These are phyloP conservation scores for Zelleria hepariella DNA, from an alignment of 2,888 invertebrate species.

Conservation along the genomic window DNA sequence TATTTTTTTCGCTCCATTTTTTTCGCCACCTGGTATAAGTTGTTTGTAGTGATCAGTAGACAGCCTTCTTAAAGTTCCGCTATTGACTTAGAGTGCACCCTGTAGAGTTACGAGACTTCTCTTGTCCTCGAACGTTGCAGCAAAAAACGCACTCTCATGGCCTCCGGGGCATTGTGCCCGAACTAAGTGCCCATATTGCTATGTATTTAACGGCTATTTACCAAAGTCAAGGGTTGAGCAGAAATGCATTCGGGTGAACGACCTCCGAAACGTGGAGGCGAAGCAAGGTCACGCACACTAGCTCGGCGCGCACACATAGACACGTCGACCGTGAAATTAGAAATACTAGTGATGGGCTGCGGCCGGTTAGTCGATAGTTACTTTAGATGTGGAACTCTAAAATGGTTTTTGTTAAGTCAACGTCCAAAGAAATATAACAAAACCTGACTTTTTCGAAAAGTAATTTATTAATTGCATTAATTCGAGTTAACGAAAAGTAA, in stretches of 20 bases:
- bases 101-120: not conserved
- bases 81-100: no score
- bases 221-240: constrained; percentile 62
- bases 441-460: no score
- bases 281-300: constrained; percentile 65
- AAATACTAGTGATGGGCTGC: constrained; percentile 49
- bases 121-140: not conserved
- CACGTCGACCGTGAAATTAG: constrained; percentile 62
- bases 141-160: not conserved
- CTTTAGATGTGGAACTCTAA: not conserved
- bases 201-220: constrained; percentile 17
- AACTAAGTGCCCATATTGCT: constrained; percentile 6
- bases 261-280: constrained; percentile 63
- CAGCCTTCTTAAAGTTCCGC: no score
- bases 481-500: no score
- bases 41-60: no score
- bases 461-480: no score
- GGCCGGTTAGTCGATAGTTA: constrained; percentile 21
- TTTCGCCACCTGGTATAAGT: no score
- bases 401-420: no score
- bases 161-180: not conserved
- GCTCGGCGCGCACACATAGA: constrained; percentile 36
- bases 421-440: no score
- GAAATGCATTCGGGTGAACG: constrained; percentile 54
- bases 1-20: no score